phyloP scores from a whole-genome alignment of 2,888 invertebrate species.

The Acanthopleura granulata region DNA sequence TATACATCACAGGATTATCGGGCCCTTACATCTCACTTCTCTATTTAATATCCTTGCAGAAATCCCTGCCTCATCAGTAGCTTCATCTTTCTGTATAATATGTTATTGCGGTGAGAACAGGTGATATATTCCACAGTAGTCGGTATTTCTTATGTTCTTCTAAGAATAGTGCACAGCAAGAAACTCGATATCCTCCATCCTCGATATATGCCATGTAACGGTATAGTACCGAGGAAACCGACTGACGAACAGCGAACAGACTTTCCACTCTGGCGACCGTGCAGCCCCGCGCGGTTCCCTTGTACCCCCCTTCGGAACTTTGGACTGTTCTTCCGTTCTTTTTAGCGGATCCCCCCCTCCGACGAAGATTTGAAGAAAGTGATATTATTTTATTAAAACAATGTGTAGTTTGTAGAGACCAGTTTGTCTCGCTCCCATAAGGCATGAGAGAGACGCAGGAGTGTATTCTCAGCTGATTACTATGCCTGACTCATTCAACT shows the following conservation, averaged over 20 bases:
- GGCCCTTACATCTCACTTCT: no score
- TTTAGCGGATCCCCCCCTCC: background rate
- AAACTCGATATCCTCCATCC: constrained; percentile 4
- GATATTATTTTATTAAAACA: constrained; percentile 3
- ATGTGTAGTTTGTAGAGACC: background rate
- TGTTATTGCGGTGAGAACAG: no score
- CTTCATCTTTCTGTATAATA: no score
- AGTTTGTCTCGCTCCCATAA: background rate
- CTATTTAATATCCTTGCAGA: no score
- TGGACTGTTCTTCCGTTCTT: constrained; percentile 7
- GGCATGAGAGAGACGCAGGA: background rate
- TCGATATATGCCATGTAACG: background rate
- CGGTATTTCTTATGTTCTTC: background rate
- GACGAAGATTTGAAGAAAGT: background rate
- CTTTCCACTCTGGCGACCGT: background rate
- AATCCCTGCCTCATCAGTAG: no score
- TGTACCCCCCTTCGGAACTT: background rate
- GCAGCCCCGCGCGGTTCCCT: background rate
- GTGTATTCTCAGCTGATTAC: background rate
- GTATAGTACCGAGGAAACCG: background rate
- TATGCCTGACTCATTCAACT: constrained; percentile 13
- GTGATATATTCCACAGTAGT: no score
- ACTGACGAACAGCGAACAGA: background rate
- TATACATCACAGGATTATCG: no score
- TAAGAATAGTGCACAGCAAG: constrained; percentile 15